phyloP scores from a whole-genome alignment of 2,113 vertebrate species.

The Hoplias malabaricus region DNA sequence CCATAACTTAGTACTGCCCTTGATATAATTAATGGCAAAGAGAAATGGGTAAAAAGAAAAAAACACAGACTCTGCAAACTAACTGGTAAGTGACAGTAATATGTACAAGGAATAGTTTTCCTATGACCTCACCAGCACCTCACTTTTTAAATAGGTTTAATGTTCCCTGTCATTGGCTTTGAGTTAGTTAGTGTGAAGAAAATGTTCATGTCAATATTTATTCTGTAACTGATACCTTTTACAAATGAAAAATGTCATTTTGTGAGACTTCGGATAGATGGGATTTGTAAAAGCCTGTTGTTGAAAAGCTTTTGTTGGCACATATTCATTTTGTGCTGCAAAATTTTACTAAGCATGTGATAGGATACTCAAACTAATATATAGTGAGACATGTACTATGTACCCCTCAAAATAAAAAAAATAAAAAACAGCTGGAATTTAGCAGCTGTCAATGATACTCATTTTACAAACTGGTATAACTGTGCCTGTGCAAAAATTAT shows the following conservation, averaged over 20 bases:
- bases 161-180: slow-evolving; percentile 38
- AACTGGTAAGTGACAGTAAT: slow-evolving; percentile 9
- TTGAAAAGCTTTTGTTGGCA: slow-evolving; percentile 30
- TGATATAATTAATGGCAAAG: slow-evolving; percentile 29
- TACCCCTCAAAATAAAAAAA: not conserved
- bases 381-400: not conserved
- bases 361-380: no score
- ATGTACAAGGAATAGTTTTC: slow-evolving; percentile 39
- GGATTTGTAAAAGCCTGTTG: not conserved
- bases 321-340: not conserved
- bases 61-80: not conserved
- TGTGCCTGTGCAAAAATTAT: no score
- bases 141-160: slow-evolving; percentile 23
- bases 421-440: not conserved
- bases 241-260: slow-evolving; percentile 10
- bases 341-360: not conserved
- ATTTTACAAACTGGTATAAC: no score
- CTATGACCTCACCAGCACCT: slow-evolving; percentile 23
- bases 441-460: no score
- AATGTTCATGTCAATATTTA: slow-evolving; percentile 39
- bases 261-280: not conserved
- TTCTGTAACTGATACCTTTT: slow-evolving; percentile 17
- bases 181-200: slow-evolving; percentile 35
- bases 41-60: not conserved
- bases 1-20: no score